These are phyloP conservation scores for Protonemura montana DNA, from an alignment of 2,888 invertebrate genomes.

Conservation along the genomic window DNA sequence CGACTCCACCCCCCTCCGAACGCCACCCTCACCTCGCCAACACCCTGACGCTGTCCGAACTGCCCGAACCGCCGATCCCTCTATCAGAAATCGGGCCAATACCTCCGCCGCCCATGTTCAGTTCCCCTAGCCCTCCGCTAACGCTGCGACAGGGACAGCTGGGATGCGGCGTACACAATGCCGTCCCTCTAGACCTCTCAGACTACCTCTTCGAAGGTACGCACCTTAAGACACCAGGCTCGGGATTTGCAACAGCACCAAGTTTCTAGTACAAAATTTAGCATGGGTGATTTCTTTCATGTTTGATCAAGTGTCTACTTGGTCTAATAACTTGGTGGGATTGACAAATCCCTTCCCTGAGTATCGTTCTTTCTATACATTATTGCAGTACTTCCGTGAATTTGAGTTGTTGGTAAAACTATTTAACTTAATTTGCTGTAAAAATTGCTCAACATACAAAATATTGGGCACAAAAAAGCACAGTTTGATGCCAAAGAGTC, in stretches of 20 bases:
- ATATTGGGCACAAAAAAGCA: too few species aligned
- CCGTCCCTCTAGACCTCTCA: conserved; percentile 57
- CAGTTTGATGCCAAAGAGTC: too few species aligned
- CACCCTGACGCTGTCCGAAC: conserved; percentile 77
- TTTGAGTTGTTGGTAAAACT: too few species aligned
- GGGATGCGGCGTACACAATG: conserved; percentile 52
- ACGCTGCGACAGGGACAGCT: conserved; percentile 49
- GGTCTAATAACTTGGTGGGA: too few species aligned
- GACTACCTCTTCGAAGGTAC: conserved; percentile 75
- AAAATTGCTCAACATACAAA: too few species aligned
- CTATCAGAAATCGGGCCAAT: conserved; percentile 92
- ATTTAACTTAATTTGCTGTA: too few species aligned
- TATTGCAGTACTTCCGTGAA: too few species aligned
- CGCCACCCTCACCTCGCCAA: conserved; percentile 53
- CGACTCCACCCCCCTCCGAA: conserved; percentile 59
- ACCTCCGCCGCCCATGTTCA: conserved; percentile 95
- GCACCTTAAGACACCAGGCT: conserved; percentile 37
- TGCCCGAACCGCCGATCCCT: conserved; percentile 92
- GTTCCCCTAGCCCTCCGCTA: conserved; percentile 63
- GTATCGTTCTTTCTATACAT: too few species aligned
- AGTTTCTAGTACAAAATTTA: neutral
- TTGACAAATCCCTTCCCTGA: too few species aligned
- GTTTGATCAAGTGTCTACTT: too few species aligned
- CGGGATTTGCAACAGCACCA: conserved; percentile 1
- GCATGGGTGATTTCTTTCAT: too few species aligned